These are phyloP conservation scores for Aromia moschata DNA, from an alignment of 2,888 invertebrate species.

Conservation along the genomic window DNA sequence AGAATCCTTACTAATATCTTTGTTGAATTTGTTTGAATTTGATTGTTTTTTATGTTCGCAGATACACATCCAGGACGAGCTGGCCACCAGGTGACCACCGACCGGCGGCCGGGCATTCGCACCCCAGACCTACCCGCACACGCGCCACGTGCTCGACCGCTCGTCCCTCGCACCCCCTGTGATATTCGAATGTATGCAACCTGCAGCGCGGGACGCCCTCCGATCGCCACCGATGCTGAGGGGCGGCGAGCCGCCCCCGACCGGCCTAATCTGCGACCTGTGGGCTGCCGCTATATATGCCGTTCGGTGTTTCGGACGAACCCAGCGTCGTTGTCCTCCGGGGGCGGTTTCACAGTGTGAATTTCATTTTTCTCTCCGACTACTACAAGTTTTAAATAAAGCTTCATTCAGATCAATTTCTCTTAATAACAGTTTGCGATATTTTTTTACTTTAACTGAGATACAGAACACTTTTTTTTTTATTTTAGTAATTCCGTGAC, in stretches of 20 bases:
- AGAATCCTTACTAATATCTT: too few relatives aligned
- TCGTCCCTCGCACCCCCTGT: constrained; percentile 54
- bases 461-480: too few relatives aligned
- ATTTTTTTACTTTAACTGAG: too few relatives aligned
- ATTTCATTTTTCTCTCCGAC: too few relatives aligned
- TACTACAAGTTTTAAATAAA: too few relatives aligned
- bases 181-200: constrained; percentile 42
- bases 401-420: too few relatives aligned
- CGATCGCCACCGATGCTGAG: constrained; percentile 5
- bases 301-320: too few relatives aligned
- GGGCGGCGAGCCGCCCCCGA: constrained; percentile 1
- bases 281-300: too few relatives aligned
- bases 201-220: background rate
- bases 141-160: constrained; percentile 53
- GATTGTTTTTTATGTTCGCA: constrained; percentile 36
- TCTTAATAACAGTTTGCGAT: too few relatives aligned
- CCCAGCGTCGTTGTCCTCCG: too few relatives aligned
- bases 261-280: constrained; percentile 16
- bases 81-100: constrained; percentile 55
- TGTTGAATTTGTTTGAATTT: background rate
- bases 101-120: constrained; percentile 48
- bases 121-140: constrained; percentile 41
- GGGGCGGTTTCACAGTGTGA: too few relatives aligned
- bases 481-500: too few relatives aligned
- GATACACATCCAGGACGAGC: constrained; percentile 59